Conservation (phyloP, 2,888 invertebrate species). For the Pristionchus exspectatus region DNA sequence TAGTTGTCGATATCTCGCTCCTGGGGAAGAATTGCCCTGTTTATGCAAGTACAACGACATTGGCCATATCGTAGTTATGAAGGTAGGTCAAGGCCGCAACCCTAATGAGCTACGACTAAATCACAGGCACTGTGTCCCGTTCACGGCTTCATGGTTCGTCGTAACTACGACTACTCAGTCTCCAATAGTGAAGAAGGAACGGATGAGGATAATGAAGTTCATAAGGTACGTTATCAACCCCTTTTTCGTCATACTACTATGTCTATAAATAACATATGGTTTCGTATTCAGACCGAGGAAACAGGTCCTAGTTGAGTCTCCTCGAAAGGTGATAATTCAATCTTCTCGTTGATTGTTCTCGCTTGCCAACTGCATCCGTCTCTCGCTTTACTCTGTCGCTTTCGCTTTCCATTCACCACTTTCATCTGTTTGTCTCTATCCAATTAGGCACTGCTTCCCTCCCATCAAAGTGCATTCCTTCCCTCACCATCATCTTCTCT, state of each 20-base stretch:
- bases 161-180: slow-evolving; percentile 68
- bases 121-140: slow-evolving; percentile 75
- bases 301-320: slow-evolving; percentile 45
- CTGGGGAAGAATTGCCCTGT: slow-evolving; percentile 77
- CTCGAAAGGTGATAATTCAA: slow-evolving; percentile 6
- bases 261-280: neutral
- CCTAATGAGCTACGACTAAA: neutral
- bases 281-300: slow-evolving; percentile 27
- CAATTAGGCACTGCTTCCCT: neutral
- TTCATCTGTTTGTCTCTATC: neutral
- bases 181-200: slow-evolving; percentile 65
- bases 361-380: slow-evolving; percentile 8
- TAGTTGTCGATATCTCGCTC: slow-evolving; percentile 72
- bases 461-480: neutral
- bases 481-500: neutral
- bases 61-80: slow-evolving; percentile 71
- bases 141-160: slow-evolving; percentile 76
- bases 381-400: slow-evolving; percentile 20
- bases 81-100: slow-evolving; percentile 45
- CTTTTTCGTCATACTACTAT: neutral
- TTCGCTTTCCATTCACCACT: slow-evolving; percentile 34
- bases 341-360: slow-evolving; percentile 15
- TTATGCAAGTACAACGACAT: slow-evolving; percentile 74
- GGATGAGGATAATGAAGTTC: slow-evolving; percentile 65
- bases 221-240: slow-evolving; percentile 45